These are phyloP conservation scores for Ophiothrix spiculata DNA, from an alignment of 35 echinoderm and acorn worm genomes.

Conservation along the genomic window DNA sequence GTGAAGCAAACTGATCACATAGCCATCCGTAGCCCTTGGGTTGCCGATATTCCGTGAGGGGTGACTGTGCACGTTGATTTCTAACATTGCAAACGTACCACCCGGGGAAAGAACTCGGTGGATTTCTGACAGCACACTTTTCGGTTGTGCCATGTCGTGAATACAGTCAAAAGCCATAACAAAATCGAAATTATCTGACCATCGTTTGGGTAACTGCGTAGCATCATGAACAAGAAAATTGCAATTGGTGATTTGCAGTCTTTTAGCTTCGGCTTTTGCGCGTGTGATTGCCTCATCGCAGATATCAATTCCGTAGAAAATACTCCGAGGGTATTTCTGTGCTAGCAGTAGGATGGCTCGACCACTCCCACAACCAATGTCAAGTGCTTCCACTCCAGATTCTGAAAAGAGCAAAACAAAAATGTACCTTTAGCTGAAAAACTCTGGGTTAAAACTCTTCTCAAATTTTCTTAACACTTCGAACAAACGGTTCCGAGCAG, in stretches of 20 bases:
- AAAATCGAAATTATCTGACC: slow-evolving; percentile 77
- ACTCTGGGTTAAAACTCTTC: no score
- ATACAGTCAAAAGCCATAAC: slow-evolving; percentile 82
- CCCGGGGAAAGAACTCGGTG: slow-evolving; percentile 72
- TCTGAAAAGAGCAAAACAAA: slow-evolving; percentile 41
- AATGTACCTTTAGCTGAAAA: no score
- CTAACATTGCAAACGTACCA: slow-evolving; percentile 77
- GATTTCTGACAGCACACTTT: slow-evolving; percentile 54
- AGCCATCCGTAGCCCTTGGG: slow-evolving; percentile 86
- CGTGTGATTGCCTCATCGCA: slow-evolving; percentile 70
- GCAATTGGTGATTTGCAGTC: slow-evolving; percentile 77
- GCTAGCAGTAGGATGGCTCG: slow-evolving; percentile 75
- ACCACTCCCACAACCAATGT: slow-evolving; percentile 88
- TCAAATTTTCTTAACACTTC: no score
- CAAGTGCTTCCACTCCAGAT: slow-evolving; percentile 56
- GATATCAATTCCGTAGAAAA: slow-evolving; percentile 93
- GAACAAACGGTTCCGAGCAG: no score
- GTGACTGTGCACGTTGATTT: slow-evolving; percentile 83
- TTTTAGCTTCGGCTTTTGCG: slow-evolving; percentile 56
- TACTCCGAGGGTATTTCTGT: slow-evolving; percentile 72
- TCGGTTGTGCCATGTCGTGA: slow-evolving; percentile 88
- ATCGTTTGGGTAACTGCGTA: slow-evolving; percentile 52
- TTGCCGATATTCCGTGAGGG: slow-evolving; percentile 91
- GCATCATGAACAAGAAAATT: slow-evolving; percentile 78
- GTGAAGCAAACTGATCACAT: slow-evolving; percentile 97